Conservation (phyloP, 2,888 invertebrate species). For the Pristionchus entomophagus region DNA sequence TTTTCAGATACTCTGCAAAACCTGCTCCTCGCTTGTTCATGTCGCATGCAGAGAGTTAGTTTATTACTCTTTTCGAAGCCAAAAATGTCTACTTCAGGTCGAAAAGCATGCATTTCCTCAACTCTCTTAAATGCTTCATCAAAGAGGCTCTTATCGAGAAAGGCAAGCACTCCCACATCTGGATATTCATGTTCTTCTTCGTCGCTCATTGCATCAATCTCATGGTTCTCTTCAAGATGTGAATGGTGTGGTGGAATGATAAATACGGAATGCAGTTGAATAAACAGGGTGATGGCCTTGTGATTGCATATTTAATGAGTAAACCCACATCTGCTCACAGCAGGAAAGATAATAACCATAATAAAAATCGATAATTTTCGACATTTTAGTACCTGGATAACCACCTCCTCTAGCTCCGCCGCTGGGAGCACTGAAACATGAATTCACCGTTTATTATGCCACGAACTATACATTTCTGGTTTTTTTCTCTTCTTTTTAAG, state of each 20-base stretch:
- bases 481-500: neutral
- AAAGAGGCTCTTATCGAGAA: neutral
- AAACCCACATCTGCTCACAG: too few species aligned
- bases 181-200: constrained; percentile 4
- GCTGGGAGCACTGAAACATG: constrained; percentile 48
- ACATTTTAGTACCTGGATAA: constrained; percentile 45
- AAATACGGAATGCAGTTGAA: too few species aligned
- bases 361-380: neutral
- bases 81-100: neutral
- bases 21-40: neutral
- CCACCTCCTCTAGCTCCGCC: constrained; percentile 45
- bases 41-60: neutral
- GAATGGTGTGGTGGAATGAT: neutral
- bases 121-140: neutral
- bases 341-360: constrained; percentile 3
- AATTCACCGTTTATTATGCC: constrained; percentile 47
- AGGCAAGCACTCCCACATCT: neutral
- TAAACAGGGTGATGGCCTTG: too few species aligned
- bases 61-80: too few species aligned
- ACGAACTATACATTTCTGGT: constrained; percentile 31
- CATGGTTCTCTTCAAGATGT: constrained; percentile 8
- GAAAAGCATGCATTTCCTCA: neutral
- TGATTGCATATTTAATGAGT: too few species aligned
- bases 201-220: neutral
- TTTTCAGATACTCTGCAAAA: neutral